Evolutionary conservation across 2,797 vertebrate species (phyloP).

Genomic region (Hyperoplus immaculatus): DNA sequence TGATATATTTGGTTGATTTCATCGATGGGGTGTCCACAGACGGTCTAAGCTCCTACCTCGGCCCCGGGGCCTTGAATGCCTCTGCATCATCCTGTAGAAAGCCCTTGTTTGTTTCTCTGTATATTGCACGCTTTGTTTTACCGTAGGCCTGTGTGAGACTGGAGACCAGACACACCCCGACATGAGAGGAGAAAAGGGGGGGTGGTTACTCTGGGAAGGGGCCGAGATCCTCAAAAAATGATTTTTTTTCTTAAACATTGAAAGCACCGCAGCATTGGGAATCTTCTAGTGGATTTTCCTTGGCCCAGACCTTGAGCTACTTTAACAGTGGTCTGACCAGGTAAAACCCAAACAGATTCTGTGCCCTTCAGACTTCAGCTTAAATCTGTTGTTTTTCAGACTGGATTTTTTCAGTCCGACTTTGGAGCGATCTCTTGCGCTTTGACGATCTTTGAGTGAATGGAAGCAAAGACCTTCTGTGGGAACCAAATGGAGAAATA

Average conservation of each 20-base stretch:
- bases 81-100: slow-evolving; percentile 54
- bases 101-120: slow-evolving; percentile 82
- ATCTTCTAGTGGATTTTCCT: neutral
- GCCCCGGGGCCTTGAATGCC: slow-evolving; percentile 21
- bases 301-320: neutral
- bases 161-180: slow-evolving; percentile 20
- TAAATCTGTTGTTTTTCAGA: neutral
- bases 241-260: too few relatives aligned
- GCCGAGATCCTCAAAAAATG: neutral
- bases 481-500: neutral
- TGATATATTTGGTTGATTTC: neutral
- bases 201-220: neutral
- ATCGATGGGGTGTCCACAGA: slow-evolving; percentile 1
- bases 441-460: neutral
- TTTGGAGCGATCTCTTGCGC: neutral
- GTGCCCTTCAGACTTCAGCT: neutral
- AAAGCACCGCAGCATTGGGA: neutral
- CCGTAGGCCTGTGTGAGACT: slow-evolving; percentile 61
- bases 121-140: slow-evolving; percentile 80
- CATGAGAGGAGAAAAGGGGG: too few relatives aligned
- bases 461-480: slow-evolving; percentile 9
- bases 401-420: neutral
- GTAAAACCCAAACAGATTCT: neutral
- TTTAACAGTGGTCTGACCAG: neutral
- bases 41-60: neutral